A percentile compares a stretch with the other conserved stretches of the same genome.
These are phyloP conservation scores for Nasonia oneida DNA, from an alignment of 2,888 invertebrate genomes.

Conservation along the genomic window DNA sequence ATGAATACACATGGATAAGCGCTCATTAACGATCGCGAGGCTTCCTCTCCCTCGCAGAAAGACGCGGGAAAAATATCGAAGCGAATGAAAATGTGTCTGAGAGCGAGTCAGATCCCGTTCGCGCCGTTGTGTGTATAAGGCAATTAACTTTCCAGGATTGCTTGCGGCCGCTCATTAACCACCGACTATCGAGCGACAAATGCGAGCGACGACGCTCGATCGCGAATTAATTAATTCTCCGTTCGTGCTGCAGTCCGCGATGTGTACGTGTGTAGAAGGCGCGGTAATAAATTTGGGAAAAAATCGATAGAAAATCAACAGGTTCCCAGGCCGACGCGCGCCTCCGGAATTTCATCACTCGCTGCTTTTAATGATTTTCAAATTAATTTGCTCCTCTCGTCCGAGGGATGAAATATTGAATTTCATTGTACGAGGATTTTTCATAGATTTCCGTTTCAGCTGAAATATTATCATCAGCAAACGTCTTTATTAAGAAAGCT, in stretches of 20 bases:
- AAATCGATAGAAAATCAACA: conserved; percentile 57
- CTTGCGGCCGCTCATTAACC: conserved; percentile 56
- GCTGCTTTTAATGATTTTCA: conserved; percentile 37
- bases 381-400: background rate
- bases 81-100: conserved; percentile 27
- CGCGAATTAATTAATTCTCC: conserved; percentile 57
- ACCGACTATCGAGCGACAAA: conserved; percentile 44
- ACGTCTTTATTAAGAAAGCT: background rate
- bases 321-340: conserved; percentile 26
- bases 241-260: background rate
- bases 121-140: conserved; percentile 32
- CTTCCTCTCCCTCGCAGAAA: background rate
- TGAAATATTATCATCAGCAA: background rate
- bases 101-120: conserved; percentile 13
- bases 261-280: conserved; percentile 12
- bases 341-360: conserved; percentile 34
- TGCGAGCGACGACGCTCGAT: conserved; percentile 36
- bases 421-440: background rate
- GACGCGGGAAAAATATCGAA: conserved; percentile 7
- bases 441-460: background rate
- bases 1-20: conserved; percentile 43
- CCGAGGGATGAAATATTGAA: background rate
- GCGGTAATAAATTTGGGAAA: conserved; percentile 49
- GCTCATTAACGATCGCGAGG: conserved; percentile 22
- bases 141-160: conserved; percentile 60